phyloP scores from a whole-genome alignment of 1,140 invertebrate species.

The Drosophila fuyamai region DNA sequence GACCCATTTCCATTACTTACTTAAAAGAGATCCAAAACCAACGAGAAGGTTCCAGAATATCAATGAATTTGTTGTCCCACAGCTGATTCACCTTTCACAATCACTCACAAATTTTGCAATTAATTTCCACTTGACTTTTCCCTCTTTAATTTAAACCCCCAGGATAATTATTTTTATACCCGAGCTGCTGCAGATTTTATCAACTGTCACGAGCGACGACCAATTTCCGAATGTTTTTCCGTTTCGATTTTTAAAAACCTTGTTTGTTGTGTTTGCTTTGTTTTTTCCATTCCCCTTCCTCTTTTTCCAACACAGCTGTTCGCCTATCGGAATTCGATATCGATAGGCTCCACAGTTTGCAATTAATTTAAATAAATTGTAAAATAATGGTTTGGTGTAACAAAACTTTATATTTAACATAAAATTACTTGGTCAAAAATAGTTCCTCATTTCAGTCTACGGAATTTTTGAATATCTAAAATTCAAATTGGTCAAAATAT shows the following conservation, averaged over 20 bases:
- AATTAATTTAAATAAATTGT: too few relatives aligned
- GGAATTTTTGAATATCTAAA: too few relatives aligned
- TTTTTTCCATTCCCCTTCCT: conserved; percentile 2
- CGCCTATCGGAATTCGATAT: conserved; percentile 5
- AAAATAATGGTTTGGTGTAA: too few relatives aligned
- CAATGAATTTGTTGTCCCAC: not conserved
- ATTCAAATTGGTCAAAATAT: too few relatives aligned
- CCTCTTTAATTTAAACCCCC: not conserved
- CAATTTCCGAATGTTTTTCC: conserved; percentile 27
- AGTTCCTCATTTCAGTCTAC: too few relatives aligned
- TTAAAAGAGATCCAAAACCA: not conserved
- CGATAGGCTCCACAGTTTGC: not conserved
- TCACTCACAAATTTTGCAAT: conserved; percentile 26
- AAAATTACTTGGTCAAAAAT: too few relatives aligned
- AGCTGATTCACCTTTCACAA: conserved; percentile 14
- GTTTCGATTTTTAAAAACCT: conserved; percentile 15
- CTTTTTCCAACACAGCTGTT: conserved; percentile 13
- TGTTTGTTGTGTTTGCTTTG: conserved; percentile 45
- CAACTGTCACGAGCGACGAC: conserved; percentile 7
- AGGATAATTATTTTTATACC: not conserved
- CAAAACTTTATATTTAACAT: too few relatives aligned
- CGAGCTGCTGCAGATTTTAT: not conserved
- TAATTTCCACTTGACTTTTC: conserved; percentile 3
- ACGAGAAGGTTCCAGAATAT: conserved; percentile 20
- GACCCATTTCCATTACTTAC: conserved; percentile 2